Evolutionary conservation across 2,113 vertebrate genomes (phyloP).

Genomic region (Peromyscus californicus): DNA sequence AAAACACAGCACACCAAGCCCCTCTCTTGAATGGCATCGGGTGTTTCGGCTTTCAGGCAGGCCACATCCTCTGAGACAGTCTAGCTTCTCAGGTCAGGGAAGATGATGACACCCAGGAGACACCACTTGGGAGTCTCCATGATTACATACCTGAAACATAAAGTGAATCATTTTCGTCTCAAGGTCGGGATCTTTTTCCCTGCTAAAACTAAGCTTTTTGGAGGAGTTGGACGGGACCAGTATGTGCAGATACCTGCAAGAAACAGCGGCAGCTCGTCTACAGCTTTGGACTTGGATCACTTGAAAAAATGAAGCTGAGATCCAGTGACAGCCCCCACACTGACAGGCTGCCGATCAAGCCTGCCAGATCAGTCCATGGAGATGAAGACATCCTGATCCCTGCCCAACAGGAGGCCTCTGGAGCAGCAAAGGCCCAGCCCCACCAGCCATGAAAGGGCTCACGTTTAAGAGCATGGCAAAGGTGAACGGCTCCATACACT

Average conservation of each 20-base stretch:
- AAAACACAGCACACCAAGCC: accelerated
- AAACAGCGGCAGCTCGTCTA: not conserved
- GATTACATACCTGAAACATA: not conserved
- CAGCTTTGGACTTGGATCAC: not conserved
- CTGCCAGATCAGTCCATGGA: no score
- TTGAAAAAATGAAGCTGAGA: not conserved
- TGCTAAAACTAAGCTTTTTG: not conserved
- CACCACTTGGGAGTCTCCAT: not conserved
- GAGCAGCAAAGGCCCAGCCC: not conserved
- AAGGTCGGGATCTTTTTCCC: constrained; percentile 8
- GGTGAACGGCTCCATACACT: accelerated
- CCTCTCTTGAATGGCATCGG: not conserved
- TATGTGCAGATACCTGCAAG: not conserved
- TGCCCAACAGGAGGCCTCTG: not conserved
- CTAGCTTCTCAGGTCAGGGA: not conserved
- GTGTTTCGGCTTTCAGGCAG: not conserved
- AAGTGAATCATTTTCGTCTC: not conserved
- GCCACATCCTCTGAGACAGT: not conserved
- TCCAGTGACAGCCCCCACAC: not conserved
- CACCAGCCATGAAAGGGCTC: not conserved
- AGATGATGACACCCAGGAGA: not conserved
- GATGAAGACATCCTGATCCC: not conserved
- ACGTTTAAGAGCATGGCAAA: not conserved
- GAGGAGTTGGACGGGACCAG: not conserved
- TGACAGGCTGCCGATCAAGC: not conserved